Evolutionary conservation across 2,797 vertebrate species (phyloP).

Genomic region (Poeciliopsis gracilis): DNA sequence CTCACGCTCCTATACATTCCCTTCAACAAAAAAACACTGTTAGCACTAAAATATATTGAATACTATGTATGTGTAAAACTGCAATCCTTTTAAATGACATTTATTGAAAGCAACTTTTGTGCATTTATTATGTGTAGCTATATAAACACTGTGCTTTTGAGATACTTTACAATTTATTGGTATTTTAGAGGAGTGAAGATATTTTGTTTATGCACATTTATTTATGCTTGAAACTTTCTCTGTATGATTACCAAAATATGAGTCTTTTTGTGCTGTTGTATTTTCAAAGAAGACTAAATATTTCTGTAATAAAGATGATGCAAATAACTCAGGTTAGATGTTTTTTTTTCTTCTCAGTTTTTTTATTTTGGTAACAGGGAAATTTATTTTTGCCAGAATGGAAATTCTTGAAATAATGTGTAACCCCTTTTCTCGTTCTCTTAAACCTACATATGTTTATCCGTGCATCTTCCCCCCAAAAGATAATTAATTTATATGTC

Average conservation of each 20-base stretch:
- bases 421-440: background rate
- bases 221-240: background rate
- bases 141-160: constrained; percentile 9
- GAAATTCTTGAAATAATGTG: background rate
- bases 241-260: background rate
- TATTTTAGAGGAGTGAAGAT: background rate
- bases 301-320: constrained; percentile 18
- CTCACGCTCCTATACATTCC: background rate
- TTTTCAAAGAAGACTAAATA: background rate
- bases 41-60: background rate
- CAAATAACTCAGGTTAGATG: background rate
- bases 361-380: background rate
- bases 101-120: background rate
- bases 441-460: background rate
- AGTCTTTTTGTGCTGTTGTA: constrained; percentile 10
- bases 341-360: background rate
- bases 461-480: background rate
- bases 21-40: background rate
- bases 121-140: constrained; percentile 4
- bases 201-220: background rate
- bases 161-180: background rate
- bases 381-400: background rate
- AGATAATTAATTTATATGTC: too few species aligned
- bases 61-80: background rate
- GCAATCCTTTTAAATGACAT: background rate